Evolutionary conservation across 1,140 invertebrate genomes (phyloP).

Genomic region (Diabrotica undecimpunctata): DNA sequence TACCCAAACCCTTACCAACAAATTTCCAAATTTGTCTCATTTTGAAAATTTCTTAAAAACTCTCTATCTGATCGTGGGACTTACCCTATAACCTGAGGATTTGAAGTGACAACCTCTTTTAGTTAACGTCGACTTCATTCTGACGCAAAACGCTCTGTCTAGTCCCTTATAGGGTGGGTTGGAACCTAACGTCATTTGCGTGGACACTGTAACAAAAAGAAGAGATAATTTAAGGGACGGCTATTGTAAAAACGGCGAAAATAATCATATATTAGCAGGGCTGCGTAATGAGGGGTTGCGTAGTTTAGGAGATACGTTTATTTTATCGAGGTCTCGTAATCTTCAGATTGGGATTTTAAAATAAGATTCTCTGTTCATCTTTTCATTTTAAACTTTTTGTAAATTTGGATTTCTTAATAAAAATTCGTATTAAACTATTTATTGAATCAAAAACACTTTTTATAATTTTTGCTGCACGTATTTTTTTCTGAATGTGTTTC

Average conservation of each 20-base stretch:
- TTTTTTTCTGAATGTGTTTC: too few relatives aligned
- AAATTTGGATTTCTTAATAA: too few relatives aligned
- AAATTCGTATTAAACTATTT: too few relatives aligned
- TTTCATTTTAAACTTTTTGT: too few relatives aligned
- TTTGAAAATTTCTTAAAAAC: too few relatives aligned
- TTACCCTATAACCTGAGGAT: constrained; percentile 95
- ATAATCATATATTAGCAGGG: constrained; percentile 9
- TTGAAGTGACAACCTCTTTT: constrained; percentile 98
- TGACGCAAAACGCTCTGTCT: constrained; percentile 89
- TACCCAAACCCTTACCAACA: too few relatives aligned
- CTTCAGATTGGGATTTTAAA: too few relatives aligned
- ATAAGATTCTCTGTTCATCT: too few relatives aligned
- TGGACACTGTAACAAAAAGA: constrained; percentile 66
- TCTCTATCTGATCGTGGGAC: constrained; percentile 40
- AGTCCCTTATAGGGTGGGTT: constrained; percentile 78
- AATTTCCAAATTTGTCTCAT: too few relatives aligned
- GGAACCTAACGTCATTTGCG: constrained; percentile 76
- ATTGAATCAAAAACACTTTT: too few relatives aligned
- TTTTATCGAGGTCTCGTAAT: too few relatives aligned
- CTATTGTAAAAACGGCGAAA: constrained; percentile 1
- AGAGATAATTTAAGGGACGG: constrained; percentile 10
- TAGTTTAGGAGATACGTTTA: neutral
- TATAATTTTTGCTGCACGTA: too few relatives aligned
- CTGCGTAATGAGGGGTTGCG: neutral
- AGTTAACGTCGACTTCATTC: constrained; percentile 97